phyloP scores from a whole-genome alignment of 1,140 invertebrate species.

The Sesamia nonagrioides region DNA sequence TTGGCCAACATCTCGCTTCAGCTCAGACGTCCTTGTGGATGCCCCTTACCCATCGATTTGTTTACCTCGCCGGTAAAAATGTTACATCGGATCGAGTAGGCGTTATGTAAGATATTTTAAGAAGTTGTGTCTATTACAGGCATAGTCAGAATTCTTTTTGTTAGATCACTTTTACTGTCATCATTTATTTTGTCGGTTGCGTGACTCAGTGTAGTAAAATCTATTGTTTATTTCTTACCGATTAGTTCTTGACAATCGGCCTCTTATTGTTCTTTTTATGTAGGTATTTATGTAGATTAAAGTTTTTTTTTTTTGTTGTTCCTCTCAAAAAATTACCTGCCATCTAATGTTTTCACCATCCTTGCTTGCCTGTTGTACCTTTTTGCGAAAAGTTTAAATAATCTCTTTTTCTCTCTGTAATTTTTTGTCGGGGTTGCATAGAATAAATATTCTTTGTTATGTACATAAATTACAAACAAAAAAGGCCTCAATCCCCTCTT shows the following conservation, averaged over 20 bases:
- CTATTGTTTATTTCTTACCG: no score
- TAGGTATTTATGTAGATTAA: no score
- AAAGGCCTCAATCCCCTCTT: neutral
- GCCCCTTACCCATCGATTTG: slow-evolving; percentile 51
- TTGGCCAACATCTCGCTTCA: neutral
- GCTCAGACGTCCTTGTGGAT: slow-evolving; percentile 38
- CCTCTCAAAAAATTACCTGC: no score
- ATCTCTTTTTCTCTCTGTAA: neutral
- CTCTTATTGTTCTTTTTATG: no score
- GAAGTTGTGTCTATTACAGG: neutral
- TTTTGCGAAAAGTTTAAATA: no score
- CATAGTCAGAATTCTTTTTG: neutral
- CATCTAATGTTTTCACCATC: no score
- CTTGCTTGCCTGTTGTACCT: no score
- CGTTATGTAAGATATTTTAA: slow-evolving; percentile 51
- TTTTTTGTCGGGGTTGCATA: neutral
- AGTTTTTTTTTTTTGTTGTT: no score
- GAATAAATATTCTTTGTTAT: no score
- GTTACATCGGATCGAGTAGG: slow-evolving; percentile 47
- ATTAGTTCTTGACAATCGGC: no score
- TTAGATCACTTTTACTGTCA: neutral
- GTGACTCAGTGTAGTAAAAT: neutral
- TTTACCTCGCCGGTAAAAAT: slow-evolving; percentile 53
- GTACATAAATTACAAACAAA: no score
- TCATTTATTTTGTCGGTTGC: neutral